Base-by-base conservation (phyloP, 2,888 invertebrate genomes). In the Aproaerema taeniolella region DNA sequence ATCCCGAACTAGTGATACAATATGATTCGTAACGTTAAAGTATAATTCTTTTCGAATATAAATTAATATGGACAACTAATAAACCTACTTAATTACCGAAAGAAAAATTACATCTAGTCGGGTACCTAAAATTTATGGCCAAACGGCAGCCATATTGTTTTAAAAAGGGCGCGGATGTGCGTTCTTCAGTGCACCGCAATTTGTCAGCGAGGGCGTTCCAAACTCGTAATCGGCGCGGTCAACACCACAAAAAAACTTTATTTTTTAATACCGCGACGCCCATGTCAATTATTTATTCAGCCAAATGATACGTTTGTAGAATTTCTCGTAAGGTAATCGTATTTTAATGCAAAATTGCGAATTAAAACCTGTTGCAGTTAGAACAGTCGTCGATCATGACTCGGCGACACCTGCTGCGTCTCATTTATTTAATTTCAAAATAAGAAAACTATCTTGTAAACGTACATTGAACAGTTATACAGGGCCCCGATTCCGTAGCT, bases 181-280 rank as follows among this genome's bases (percentile, higher is more conserved):
- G 45, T 48, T 47, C 48, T 38, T 41, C 31, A 28, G 40, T 34
- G 38, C 53, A 51, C 58, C 58, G 65, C 69, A 78, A 80, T 82
- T 76, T 81, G 82, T 82, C 81, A 76, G 67, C 62, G 48, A 52
- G 59, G 79, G 77, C 77, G 78, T 72, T 70, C 62, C 68, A 53
- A 61, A 52, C 54, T 53, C 54, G 66, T 77, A 78, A 80, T 78
- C 78, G 79, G 76, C 61, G 76, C 61, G 68, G 68, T 61, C 63
- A 62, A 67, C 58, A 32, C 61, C 51, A 61, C 66, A 70, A 68
- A 73, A 73, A 72, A 71, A 66, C 24, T 10, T 25, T 37, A 52
- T 65, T 67, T 61, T 64, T 63, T 64, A 62, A 56, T 52, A 51
- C 53, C 46, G 52, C 42, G 14, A 35, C 35, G 35, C 35, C 35